Percentiles rank a stretch among this genome's conserved stretches.
These are phyloP conservation scores for Psophia crepitans DNA, from an alignment of 2,113 vertebrate genomes.

Conservation along the genomic window DNA sequence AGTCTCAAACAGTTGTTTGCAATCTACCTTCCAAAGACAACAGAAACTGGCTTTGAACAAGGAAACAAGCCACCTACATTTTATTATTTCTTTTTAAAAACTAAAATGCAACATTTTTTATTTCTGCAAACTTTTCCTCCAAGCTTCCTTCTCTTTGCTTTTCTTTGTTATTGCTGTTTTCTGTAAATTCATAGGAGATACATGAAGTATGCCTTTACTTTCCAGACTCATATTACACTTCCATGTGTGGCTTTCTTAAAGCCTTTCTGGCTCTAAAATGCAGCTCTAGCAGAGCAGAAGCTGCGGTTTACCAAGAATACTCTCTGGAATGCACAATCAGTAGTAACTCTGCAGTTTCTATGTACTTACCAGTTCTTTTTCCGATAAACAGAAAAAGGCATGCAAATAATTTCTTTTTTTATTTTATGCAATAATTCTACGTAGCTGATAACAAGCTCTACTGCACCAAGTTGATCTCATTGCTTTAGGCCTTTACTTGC, in stretches of 20 bases:
- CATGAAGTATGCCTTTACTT: background rate
- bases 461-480: background rate
- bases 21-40: background rate
- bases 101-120: background rate
- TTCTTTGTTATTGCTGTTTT: background rate
- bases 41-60: background rate
- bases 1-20: background rate
- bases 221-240: background rate
- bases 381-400: background rate
- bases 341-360: background rate
- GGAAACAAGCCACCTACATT: rapidly evolving
- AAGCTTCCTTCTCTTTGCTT: background rate
- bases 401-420: background rate
- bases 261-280: background rate
- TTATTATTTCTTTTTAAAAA: background rate
- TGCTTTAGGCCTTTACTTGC: background rate
- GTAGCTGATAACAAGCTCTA: background rate
- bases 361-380: background rate
- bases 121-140: background rate
- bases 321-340: background rate
- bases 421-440: background rate
- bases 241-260: background rate
- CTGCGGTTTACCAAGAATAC: background rate
- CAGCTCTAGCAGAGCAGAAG: background rate
- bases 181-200: background rate